Conservation (phyloP, 2,113 vertebrate genomes). For the Brachyistius frenatus region DNA sequence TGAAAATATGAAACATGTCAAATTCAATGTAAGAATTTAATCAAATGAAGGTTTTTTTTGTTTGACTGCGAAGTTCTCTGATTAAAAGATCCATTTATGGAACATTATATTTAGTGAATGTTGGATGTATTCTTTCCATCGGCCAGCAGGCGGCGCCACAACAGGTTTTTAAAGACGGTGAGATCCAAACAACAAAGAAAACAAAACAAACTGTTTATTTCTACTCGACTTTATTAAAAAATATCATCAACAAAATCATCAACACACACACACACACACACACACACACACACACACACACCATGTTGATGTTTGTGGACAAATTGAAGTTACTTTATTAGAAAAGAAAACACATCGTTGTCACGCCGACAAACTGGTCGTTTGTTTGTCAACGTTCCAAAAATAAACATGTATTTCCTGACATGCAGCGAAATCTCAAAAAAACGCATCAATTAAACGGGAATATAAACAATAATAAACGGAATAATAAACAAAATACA, state of each 20-base stretch:
- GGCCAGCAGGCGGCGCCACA: too few species aligned
- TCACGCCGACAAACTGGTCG: not conserved
- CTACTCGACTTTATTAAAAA: constrained; percentile 74
- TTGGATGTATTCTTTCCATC: too few species aligned
- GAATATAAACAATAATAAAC: too few species aligned
- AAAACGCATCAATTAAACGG: constrained; percentile 33
- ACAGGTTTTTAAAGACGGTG: too few species aligned
- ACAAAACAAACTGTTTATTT: constrained; percentile 38
- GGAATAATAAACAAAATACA: not conserved
- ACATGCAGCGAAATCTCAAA: constrained; percentile 38
- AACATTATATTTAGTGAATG: too few species aligned
- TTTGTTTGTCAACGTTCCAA: constrained; percentile 29
- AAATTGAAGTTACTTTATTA: not conserved
- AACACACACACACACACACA: constrained; percentile 24
- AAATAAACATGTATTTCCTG: constrained; percentile 57
- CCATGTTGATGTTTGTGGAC: not conserved
- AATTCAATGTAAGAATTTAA: too few species aligned
- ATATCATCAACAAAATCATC: constrained; percentile 38
- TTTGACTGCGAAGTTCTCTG: too few species aligned
- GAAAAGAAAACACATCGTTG: not conserved
- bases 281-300: constrained; percentile 3
- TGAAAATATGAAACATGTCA: too few species aligned
- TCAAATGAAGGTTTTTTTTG: too few species aligned
- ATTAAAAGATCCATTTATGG: too few species aligned
- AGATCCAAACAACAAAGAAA: too few species aligned